Evolutionary conservation across 2,113 vertebrate genomes (phyloP), one percentile per base, ranked within the genome.

Genomic region (Eolophus roseicapilla): DNA sequence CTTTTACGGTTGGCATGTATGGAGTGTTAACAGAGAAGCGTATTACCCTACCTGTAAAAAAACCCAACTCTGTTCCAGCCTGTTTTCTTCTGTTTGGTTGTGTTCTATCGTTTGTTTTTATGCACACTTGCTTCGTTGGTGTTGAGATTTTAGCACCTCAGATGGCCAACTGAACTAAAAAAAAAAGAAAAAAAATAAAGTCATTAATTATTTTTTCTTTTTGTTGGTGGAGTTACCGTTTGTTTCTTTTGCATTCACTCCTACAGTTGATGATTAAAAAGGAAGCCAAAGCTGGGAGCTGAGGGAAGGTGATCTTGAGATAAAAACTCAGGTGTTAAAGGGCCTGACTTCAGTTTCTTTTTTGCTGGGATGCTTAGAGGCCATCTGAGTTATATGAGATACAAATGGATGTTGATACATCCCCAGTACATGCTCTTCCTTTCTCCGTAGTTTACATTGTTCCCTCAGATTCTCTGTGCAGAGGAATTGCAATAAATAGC

Each of bases 171-270:
- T 93, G 90, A 94, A 91, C 89, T 96, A 91, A 96, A 95, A 95
- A 90, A 74, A 55, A 92, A 63, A 65, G 57, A 1, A 75, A 64
- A 82, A 87, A 91, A 97, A 96, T 96, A 97, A 97, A 98, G 86
- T 89, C 71, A 82, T 96, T 92, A 77, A 77, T 96, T 97, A 92
- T 95, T 96, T 98, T 95, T 91, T 74, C 94, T 97, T 97, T 86
- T 95, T 92, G 85, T 91, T 94, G 68, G 52, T 93, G 90, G 65
- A 55, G 17, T 71, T 95, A 28, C 43, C 2, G 0, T 96, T 92
- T 96, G 28, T 91, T 95, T 91, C n/a, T 53, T 53, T 57, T 57
- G 21, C 2, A 2, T 57, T 88, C 44, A 25, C 7, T 88, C 53
- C 24, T 12, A 31, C 2, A 7, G 53, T 9, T 62, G 79, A 67